phyloP scores from a whole-genome alignment of 1,140 invertebrate genomes.

The Teleogryllus occipitalis region DNA sequence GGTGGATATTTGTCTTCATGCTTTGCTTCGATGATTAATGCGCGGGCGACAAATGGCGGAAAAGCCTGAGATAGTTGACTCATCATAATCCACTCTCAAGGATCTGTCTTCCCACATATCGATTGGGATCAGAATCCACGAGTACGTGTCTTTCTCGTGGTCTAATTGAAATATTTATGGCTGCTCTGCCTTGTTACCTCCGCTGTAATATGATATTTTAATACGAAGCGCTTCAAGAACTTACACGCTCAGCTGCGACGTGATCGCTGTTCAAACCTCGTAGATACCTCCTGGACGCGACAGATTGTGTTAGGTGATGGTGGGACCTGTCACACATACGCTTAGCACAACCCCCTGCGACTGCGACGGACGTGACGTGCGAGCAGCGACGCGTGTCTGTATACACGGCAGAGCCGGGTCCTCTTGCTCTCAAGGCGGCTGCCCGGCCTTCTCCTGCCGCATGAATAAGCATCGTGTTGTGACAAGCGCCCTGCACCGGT shows the following conservation, averaged over 20 bases:
- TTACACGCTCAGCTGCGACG: no score
- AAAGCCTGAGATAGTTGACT: no score
- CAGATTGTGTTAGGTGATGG: no score
- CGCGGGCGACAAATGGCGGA: no score
- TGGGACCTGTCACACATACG: neutral
- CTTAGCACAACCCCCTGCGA: neutral
- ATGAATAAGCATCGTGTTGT: neutral
- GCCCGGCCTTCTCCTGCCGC: neutral
- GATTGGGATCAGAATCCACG: no score
- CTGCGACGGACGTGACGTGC: neutral
- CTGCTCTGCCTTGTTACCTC: neutral
- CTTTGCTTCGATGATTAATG: no score
- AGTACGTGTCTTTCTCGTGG: neutral
- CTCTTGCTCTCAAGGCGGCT: neutral
- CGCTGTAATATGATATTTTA: neutral
- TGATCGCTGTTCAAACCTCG: no score
- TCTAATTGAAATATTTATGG: neutral
- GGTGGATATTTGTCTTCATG: no score
- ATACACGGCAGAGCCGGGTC: neutral
- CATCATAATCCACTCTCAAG: no score
- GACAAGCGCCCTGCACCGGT: conserved; percentile 8
- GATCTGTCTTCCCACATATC: no score
- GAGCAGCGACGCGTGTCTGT: neutral
- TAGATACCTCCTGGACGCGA: no score
- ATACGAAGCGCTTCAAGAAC: neutral